Evolutionary conservation across 2,113 vertebrate species (phyloP), one percentile per base, ranked within the genome.

Genomic region (Lophius piscatorius): DNA sequence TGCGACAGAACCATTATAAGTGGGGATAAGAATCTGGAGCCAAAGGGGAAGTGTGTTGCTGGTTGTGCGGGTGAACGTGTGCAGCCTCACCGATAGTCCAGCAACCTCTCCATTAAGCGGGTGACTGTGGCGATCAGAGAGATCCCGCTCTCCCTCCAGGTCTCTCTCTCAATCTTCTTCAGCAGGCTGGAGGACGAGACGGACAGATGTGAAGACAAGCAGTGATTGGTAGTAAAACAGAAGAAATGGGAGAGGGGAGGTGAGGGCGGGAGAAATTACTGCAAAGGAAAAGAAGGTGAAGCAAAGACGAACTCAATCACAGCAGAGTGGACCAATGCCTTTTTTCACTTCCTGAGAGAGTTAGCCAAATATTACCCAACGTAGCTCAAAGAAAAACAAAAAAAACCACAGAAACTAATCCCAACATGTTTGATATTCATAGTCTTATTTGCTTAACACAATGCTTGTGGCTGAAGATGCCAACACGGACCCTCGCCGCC

Each of bases 111-210:
- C 97, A 98, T 99, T 41, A 99, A 91, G 22, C 97, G 94, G 4
- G 97, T 99, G 74, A 98, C 97, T 1, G 97, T 98, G 42, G 97
- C 96, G 0, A 99, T 98, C 78, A 99, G 90, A 0, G 97, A 99
- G 87, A 99, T 94, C 0, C 97, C 97, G 56, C 96, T 98, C 89
- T 98, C 97, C 73, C 97, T 93, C 97, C 97, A 98, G 78, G 97
- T 98, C 93, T 98, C 97, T 75, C 96, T 91, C 91, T 99, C 97
- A 62, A 98, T 98, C 94, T 98, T 99, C 92, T 99, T 98, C 86
- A 98, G 88, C 54, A 99, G 89, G 82, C 96, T 98, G 87, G 42
- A 84, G 89, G 76, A 89, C 63, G 41, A 49, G 49, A 7, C 41
- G n/a, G 4, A 8, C 4, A 2, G 6, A 40, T 14, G 41, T 9